Conservation (phyloP, 2,888 invertebrate species). For the Torymus texanus region DNA sequence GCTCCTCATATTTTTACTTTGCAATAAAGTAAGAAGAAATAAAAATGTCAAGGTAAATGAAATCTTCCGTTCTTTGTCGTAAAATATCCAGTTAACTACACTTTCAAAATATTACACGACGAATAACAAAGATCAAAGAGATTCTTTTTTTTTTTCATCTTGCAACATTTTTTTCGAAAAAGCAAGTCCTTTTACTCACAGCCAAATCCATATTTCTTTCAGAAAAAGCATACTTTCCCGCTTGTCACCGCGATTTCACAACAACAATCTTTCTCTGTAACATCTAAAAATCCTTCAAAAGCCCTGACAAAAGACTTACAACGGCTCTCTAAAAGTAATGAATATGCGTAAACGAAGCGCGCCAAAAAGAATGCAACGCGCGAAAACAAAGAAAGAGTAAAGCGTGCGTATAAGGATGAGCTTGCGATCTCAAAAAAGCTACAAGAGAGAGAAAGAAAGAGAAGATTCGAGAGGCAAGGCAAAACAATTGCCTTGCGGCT, state of each 20-base stretch:
- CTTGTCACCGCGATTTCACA: neutral
- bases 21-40: too few relatives aligned
- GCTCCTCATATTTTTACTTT: too few relatives aligned
- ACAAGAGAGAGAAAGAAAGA: neutral
- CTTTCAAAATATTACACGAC: too few relatives aligned
- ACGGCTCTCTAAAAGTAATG: constrained; percentile 8
- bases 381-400: neutral
- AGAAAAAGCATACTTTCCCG: neutral
- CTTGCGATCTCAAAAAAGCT: constrained; percentile 23
- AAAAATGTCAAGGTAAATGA: too few relatives aligned
- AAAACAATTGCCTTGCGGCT: constrained; percentile 68
- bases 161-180: too few relatives aligned
- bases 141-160: neutral
- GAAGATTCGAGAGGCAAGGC: constrained; percentile 62
- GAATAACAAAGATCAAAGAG: neutral
- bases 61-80: too few relatives aligned
- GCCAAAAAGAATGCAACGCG: neutral
- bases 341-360: constrained; percentile 11
- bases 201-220: neutral
- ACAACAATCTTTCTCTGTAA: too few relatives aligned
- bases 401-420: constrained; percentile 5
- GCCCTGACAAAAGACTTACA: neutral
- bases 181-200: too few relatives aligned
- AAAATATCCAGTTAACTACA: too few relatives aligned
- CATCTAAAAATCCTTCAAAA: too few relatives aligned